Evolutionary conservation across 1,140 invertebrate genomes (phyloP).

Genomic region (Drosophila arawakana): DNA sequence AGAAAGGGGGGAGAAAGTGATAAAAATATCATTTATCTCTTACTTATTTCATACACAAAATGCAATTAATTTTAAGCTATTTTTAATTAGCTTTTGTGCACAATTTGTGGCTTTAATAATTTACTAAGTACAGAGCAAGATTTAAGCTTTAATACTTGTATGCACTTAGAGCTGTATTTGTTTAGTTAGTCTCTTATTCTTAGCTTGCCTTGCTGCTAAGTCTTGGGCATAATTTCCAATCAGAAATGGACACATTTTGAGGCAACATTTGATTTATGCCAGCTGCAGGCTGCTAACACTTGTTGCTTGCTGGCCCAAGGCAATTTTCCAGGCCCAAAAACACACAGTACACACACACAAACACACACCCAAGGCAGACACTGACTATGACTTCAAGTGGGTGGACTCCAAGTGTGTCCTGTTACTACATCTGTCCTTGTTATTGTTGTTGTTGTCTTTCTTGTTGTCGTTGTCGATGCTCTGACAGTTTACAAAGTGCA

Average conservation of each 20-base stretch:
- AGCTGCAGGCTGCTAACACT: slow-evolving; percentile 7
- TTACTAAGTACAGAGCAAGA: slow-evolving; percentile 30
- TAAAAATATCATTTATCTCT: too few species aligned
- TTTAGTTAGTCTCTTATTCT: background rate
- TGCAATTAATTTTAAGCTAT: slow-evolving; percentile 69
- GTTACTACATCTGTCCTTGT: slow-evolving; percentile 9
- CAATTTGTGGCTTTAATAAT: slow-evolving; percentile 69
- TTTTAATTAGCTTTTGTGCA: slow-evolving; percentile 60
- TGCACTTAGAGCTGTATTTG: too few species aligned
- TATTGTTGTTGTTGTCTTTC: slow-evolving; percentile 9
- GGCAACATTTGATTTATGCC: slow-evolving; percentile 55
- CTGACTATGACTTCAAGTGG: slow-evolving; percentile 40
- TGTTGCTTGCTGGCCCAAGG: slow-evolving; percentile 29
- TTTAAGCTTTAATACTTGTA: too few species aligned
- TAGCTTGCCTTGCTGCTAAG: background rate
- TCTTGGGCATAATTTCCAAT: slow-evolving; percentile 59
- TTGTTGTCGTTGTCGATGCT: slow-evolving; percentile 26
- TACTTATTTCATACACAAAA: slow-evolving; percentile 46
- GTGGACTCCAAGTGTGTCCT: slow-evolving; percentile 21
- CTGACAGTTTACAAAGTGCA: slow-evolving; percentile 81
- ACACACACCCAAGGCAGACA: slow-evolving; percentile 6
- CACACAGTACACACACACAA: background rate
- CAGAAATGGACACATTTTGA: slow-evolving; percentile 44
- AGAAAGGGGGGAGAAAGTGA: too few species aligned
- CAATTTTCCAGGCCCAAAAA: background rate